These are phyloP conservation scores for Volucella inanis DNA, from an alignment of 2,888 invertebrate species.

Conservation along the genomic window DNA sequence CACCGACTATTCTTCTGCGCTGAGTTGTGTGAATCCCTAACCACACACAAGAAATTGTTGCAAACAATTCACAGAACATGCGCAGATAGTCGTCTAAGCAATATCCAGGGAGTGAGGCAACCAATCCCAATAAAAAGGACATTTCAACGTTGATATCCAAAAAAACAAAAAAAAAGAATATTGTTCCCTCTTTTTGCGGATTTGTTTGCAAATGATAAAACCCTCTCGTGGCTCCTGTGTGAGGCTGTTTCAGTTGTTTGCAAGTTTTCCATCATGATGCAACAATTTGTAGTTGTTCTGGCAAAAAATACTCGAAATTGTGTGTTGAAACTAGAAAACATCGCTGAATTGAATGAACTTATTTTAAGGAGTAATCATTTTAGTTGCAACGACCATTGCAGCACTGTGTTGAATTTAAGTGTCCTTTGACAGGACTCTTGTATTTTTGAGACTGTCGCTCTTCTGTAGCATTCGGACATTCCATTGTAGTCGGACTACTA, in stretches of 20 bases:
- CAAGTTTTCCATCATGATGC: conserved; percentile 20
- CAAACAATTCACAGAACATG: conserved; percentile 36
- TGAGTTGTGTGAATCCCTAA: conserved; percentile 8
- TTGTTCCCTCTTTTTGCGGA: conserved; percentile 3
- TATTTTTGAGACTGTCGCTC: too few relatives aligned
- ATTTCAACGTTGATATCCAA: conserved; percentile 34
- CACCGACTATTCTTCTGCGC: conserved; percentile 53
- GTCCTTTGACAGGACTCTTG: too few relatives aligned
- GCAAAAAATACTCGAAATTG: not conserved
- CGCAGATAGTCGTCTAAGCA: conserved; percentile 23
- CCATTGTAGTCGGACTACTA: too few relatives aligned
- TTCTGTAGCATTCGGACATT: too few relatives aligned
- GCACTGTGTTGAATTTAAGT: too few relatives aligned
- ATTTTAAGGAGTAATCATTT: too few relatives aligned
- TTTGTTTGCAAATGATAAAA: conserved; percentile 38
- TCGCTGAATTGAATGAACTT: too few relatives aligned
- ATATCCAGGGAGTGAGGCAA: conserved; percentile 38
- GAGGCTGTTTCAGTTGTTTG: conserved; percentile 32
- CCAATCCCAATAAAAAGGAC: conserved; percentile 63
- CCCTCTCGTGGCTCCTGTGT: conserved; percentile 6
- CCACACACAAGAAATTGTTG: conserved; percentile 20
- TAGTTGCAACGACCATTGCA: too few relatives aligned
- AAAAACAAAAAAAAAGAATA: not conserved
- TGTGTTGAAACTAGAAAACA: not conserved
- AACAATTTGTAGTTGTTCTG: conserved; percentile 29